Evolutionary conservation across 2,797 vertebrate genomes (phyloP).

Genomic region (Halcyon leucocephala): DNA sequence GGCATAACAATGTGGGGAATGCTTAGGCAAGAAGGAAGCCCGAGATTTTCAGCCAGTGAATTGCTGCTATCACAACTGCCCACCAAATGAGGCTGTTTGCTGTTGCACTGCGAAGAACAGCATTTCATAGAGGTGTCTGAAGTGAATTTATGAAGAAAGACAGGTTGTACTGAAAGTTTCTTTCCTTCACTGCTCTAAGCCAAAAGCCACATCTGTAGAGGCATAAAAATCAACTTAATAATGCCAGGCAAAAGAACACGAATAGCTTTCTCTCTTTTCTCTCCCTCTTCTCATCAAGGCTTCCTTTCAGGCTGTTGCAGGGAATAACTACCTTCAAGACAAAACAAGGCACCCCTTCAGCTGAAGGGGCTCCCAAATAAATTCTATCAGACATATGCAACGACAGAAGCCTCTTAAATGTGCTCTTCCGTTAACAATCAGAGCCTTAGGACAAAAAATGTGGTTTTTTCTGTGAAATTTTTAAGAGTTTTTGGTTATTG

Average conservation of each 20-base stretch:
- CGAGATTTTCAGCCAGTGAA: neutral
- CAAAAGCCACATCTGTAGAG: slow-evolving; percentile 29
- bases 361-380: slow-evolving; percentile 26
- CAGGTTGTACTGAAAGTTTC: neutral
- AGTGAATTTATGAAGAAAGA: slow-evolving; percentile 8
- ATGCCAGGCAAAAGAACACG: neutral
- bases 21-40: neutral
- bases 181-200: slow-evolving; percentile 6
- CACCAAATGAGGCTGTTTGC: neutral
- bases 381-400: slow-evolving; percentile 25
- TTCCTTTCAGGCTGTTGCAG: neutral
- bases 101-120: neutral
- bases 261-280: neutral
- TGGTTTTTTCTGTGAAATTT: neutral
- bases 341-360: slow-evolving; percentile 15
- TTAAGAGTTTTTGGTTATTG: neutral
- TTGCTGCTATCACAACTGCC: neutral
- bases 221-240: slow-evolving; percentile 43
- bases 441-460: neutral
- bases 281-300: neutral
- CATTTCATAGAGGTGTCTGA: neutral
- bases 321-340: slow-evolving; percentile 32
- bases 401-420: slow-evolving; percentile 1
- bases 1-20: neutral
- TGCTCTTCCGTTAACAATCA: neutral